Evolutionary conservation across 35 echinoderm and acorn worm species (phyloP).

Genomic region (Diadema setosum): DNA sequence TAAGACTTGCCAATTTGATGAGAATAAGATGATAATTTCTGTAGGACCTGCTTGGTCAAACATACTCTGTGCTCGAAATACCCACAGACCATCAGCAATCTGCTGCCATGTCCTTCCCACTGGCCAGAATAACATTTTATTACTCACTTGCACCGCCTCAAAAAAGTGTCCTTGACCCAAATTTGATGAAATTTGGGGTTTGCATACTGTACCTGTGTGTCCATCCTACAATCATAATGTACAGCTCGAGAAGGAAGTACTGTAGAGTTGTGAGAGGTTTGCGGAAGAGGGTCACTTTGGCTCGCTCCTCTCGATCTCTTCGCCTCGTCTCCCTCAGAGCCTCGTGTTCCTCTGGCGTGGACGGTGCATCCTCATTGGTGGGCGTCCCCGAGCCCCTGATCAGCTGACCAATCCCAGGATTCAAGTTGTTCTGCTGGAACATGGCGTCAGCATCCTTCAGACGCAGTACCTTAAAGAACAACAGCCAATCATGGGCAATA

Average conservation of each 20-base stretch:
- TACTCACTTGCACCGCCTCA: too few species aligned
- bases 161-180: too few species aligned
- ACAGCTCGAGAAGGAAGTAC: slow-evolving; percentile 73
- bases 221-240: slow-evolving; percentile 86
- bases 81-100: too few species aligned
- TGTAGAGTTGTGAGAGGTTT: slow-evolving; percentile 69
- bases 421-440: slow-evolving; percentile 68
- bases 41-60: too few species aligned
- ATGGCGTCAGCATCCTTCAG: slow-evolving; percentile 76
- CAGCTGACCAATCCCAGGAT: slow-evolving; percentile 59
- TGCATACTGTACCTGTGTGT: slow-evolving; percentile 81
- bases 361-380: neutral
- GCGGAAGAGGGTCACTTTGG: slow-evolving; percentile 63
- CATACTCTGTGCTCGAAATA: too few species aligned
- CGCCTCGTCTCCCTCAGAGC: slow-evolving; percentile 42
- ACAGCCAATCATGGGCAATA: neutral
- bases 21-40: too few species aligned
- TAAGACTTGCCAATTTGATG: too few species aligned
- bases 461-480: slow-evolving; percentile 20
- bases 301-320: slow-evolving; percentile 72
- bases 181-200: too few species aligned
- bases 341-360: slow-evolving; percentile 55
- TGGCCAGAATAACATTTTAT: too few species aligned
- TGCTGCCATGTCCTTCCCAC: too few species aligned
- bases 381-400: slow-evolving; percentile 53